Evolutionary conservation across 2,797 vertebrate genomes (phyloP).

Genomic region (Peromyscus melanophrys): DNA sequence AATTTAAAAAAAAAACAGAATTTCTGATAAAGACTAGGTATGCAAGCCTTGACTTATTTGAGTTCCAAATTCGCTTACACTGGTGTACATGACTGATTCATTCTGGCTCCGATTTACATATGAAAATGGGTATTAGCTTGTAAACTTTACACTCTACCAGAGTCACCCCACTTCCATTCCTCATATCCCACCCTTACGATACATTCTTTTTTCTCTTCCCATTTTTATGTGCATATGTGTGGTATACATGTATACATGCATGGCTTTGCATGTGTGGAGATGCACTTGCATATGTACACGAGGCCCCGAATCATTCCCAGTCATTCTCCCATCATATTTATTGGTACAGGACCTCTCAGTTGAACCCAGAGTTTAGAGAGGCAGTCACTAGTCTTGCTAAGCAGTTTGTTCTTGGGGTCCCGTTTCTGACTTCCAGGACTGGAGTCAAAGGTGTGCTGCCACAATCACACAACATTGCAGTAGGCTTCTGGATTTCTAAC

Average conservation of each 20-base stretch:
- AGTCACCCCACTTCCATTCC: background rate
- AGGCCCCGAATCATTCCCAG: background rate
- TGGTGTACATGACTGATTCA: background rate
- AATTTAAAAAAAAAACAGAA: background rate
- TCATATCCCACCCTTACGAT: background rate
- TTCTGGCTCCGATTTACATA: background rate
- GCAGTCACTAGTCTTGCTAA: background rate
- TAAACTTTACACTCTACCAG: background rate
- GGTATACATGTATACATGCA: background rate
- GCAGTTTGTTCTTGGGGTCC: background rate
- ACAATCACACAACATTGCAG: background rate
- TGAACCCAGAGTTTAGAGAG: background rate
- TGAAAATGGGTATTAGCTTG: background rate
- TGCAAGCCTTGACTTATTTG: background rate
- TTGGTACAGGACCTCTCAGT: background rate
- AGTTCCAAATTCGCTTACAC: background rate
- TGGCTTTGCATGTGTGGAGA: background rate
- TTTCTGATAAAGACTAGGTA: conserved; percentile 15
- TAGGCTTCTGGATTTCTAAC: background rate
- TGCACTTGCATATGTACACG: too few relatives aligned
- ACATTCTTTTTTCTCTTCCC: background rate
- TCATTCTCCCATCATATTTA: background rate
- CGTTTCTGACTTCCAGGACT: background rate
- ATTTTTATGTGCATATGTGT: background rate
- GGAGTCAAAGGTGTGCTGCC: background rate